phyloP scores from a whole-genome alignment of 2,113 vertebrate species.

The Vanacampus margaritifer region DNA sequence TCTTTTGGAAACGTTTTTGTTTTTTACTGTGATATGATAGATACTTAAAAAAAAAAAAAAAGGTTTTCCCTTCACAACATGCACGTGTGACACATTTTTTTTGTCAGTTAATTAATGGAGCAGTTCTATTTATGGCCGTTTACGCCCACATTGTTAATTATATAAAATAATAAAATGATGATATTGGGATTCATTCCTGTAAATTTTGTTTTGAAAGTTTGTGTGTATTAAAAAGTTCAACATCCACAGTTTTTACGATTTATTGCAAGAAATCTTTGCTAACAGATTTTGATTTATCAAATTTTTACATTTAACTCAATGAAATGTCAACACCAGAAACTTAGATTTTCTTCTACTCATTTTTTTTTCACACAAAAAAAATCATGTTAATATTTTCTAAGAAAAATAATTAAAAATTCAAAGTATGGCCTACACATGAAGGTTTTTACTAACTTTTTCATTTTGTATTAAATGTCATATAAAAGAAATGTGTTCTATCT shows the following conservation, averaged over 20 bases:
- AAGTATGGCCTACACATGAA: background rate
- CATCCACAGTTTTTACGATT: background rate
- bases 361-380: background rate
- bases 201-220: background rate
- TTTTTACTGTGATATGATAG: background rate
- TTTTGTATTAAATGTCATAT: background rate
- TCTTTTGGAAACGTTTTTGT: background rate
- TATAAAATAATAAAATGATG: background rate
- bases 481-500: background rate
- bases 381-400: background rate
- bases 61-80: slow-evolving; percentile 1
- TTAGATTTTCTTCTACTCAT: background rate
- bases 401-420: too few relatives aligned
- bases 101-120: background rate
- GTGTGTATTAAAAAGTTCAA: background rate
- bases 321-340: background rate
- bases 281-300: background rate
- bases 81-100: background rate
- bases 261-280: background rate
- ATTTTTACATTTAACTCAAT: background rate
- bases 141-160: background rate
- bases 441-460: background rate
- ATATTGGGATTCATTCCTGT: background rate
- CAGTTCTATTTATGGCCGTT: slow-evolving; percentile 1
- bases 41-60: background rate